phyloP scores from a whole-genome alignment of 2,113 vertebrate species.

The Dasyornis broadbenti region DNA sequence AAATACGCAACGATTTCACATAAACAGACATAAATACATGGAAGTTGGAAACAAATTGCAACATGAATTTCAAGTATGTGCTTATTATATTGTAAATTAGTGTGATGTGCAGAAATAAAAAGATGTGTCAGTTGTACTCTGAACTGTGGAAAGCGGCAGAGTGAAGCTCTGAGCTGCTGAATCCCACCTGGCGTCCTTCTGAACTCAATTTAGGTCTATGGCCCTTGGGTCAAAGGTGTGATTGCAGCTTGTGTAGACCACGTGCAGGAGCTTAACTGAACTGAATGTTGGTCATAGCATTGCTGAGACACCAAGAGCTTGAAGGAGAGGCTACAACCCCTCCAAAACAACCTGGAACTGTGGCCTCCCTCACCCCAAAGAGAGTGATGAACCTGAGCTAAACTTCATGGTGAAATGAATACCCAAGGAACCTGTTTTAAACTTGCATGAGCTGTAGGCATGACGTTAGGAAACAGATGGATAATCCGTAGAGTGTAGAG shows the following conservation, averaged over 20 bases:
- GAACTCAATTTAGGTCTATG: background rate
- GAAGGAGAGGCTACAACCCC: background rate
- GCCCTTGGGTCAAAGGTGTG: background rate
- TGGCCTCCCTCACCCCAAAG: background rate
- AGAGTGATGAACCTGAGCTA: background rate
- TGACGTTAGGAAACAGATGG: background rate
- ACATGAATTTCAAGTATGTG: background rate
- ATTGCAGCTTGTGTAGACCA: background rate
- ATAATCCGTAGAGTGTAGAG: background rate
- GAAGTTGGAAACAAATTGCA: background rate
- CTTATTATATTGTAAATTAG: background rate
- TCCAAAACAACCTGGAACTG: background rate
- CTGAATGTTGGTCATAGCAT: background rate
- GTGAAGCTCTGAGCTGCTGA: background rate
- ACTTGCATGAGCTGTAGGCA: background rate
- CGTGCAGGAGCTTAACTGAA: background rate
- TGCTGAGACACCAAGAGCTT: background rate
- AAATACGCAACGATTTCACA: background rate
- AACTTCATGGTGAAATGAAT: background rate
- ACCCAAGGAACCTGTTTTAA: background rate
- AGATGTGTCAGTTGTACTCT: background rate
- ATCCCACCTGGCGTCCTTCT: background rate
- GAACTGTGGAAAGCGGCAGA: background rate
- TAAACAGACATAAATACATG: background rate
- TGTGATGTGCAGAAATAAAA: background rate